Evolutionary conservation across 1,140 invertebrate species (phyloP).

Genomic region (Agrypnia vestita): DNA sequence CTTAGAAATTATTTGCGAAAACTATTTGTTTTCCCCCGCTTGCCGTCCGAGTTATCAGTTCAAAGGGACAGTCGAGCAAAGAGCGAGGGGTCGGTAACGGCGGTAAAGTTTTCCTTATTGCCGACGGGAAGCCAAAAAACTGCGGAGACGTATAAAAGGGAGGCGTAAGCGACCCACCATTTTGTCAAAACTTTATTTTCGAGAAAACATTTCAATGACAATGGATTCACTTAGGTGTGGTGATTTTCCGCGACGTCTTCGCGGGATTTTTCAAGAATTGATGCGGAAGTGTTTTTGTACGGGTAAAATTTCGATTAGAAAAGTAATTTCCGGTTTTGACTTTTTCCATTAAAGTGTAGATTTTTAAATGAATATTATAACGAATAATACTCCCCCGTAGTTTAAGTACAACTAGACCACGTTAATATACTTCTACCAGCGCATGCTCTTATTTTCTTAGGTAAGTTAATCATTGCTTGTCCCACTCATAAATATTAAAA

Average conservation of each 20-base stretch:
- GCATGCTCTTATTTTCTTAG: no score
- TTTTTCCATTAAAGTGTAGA: no score
- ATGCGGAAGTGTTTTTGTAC: neutral
- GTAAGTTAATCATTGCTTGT: no score
- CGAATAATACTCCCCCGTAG: no score
- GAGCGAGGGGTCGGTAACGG: neutral
- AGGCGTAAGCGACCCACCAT: neutral
- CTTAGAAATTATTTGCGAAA: slow-evolving; percentile 2
- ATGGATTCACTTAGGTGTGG: slow-evolving; percentile 30
- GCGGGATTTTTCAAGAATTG: slow-evolving; percentile 6
- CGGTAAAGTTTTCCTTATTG: slow-evolving; percentile 31
- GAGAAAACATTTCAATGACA: slow-evolving; percentile 43
- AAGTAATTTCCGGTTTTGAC: neutral
- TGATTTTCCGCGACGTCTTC: slow-evolving; percentile 1
- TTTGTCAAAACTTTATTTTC: slow-evolving; percentile 25
- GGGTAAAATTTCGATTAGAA: neutral
- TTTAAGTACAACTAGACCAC: no score
- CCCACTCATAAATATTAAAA: no score
- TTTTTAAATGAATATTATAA: no score
- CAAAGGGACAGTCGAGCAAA: slow-evolving; percentile 16
- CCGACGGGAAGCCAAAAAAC: slow-evolving; percentile 20
- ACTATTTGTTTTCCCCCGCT: slow-evolving; percentile 1
- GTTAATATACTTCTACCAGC: no score
- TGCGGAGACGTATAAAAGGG: slow-evolving; percentile 5
- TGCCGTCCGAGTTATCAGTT: slow-evolving; percentile 17